Evolutionary conservation across 2,113 vertebrate species (phyloP).

Genomic region (Nibea coibor): DNA sequence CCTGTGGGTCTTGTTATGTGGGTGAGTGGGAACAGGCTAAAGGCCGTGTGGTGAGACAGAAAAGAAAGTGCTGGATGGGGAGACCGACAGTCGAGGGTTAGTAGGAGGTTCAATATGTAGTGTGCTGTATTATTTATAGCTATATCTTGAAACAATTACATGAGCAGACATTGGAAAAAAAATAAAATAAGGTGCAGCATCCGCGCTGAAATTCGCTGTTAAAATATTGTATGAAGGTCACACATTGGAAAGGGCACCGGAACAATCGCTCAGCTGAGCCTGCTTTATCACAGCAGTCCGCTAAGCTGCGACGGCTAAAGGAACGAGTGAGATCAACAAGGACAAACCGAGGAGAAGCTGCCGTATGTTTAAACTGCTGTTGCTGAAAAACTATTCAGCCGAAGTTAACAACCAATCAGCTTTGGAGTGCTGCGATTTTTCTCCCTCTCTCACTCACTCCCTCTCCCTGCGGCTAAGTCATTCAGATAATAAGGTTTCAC

Average conservation of each 20-base stretch:
- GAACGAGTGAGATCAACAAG: conserved; percentile 44
- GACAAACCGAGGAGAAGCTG: conserved; percentile 33
- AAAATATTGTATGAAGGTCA: conserved; percentile 30
- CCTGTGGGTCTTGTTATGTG: conserved; percentile 22
- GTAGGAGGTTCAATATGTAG: neutral
- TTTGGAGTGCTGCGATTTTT: neutral
- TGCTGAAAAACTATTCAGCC: conserved; percentile 44
- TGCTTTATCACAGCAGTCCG: neutral
- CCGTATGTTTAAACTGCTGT: conserved; percentile 30
- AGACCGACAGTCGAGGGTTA: neutral
- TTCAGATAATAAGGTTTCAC: conserved; percentile 60
- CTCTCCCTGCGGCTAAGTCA: conserved; percentile 39
- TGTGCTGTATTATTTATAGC: conserved; percentile 34
- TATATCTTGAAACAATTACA: neutral
- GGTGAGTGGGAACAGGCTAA: conserved; percentile 15
- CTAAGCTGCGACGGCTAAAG: conserved; percentile 19
- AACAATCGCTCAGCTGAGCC: conserved; percentile 27
- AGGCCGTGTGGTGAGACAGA: conserved; percentile 22
- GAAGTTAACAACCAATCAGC: conserved; percentile 46
- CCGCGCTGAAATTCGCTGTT: neutral
- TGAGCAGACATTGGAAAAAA: neutral
- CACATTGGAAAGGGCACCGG: conserved; percentile 2
- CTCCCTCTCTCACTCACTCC: too few relatives aligned
- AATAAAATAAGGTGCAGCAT: neutral
- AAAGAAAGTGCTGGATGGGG: conserved; percentile 10